A percentile compares a stretch with the other conserved stretches of the same genome.
These are phyloP conservation scores for Nycticryphes semicollaris DNA, from an alignment of 2,113 vertebrate species.

Conservation along the genomic window DNA sequence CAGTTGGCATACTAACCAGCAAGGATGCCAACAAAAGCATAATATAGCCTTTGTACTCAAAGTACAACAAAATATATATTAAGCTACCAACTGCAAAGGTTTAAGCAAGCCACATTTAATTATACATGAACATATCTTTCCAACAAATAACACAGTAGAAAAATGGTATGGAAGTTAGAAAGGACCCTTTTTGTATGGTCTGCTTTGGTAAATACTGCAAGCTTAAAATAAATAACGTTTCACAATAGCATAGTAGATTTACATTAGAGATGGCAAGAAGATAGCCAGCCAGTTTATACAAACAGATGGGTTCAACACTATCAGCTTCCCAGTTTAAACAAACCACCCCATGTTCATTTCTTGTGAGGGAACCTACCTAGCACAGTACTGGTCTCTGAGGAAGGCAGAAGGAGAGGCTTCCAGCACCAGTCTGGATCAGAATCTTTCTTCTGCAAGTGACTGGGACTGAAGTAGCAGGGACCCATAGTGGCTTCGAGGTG, in stretches of 20 bases:
- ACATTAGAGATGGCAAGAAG: conserved; percentile 48
- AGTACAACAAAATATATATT: conserved; percentile 74
- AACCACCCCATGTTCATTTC: not conserved
- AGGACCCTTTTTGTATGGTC: conserved; percentile 33
- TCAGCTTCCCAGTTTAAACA: conserved; percentile 10
- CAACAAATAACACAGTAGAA: conserved; percentile 49
- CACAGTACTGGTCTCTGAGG: not conserved
- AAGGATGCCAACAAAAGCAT: conserved; percentile 79
- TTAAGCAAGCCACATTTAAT: conserved; percentile 79
- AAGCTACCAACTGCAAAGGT: conserved; percentile 79
- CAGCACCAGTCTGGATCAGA: not conserved
- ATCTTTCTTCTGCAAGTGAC: not conserved
- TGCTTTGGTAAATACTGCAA: conserved; percentile 49
- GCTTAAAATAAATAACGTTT: conserved; percentile 63
- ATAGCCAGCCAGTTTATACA: conserved; percentile 35
- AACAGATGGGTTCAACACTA: conserved; percentile 30
- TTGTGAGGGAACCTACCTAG: not conserved
- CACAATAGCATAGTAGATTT: conserved; percentile 26
- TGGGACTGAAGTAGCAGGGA: not conserved
- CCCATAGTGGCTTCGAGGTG: not conserved
- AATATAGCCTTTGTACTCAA: conserved; percentile 76
- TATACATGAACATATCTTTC: conserved; percentile 59
- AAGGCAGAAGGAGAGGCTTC: not conserved
- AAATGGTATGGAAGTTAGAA: conserved; percentile 51
- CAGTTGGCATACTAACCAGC: conserved; percentile 67